Evolutionary conservation across 2,797 vertebrate species (phyloP), one percentile per base, ranked within the genome.

Genomic region (Gadopsis marmoratus): DNA sequence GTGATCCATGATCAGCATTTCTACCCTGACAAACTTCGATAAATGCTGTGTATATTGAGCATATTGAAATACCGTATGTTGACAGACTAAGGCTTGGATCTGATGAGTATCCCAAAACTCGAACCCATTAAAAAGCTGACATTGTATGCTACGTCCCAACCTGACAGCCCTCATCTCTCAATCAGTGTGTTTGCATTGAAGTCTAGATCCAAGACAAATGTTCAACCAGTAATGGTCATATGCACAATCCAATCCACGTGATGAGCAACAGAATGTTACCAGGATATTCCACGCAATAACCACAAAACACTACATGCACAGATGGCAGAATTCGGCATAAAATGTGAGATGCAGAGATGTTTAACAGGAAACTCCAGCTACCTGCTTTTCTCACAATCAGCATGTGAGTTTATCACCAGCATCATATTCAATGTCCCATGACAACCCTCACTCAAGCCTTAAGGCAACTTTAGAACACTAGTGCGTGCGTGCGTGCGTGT

Each of bases 1-100:
- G 16, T 65, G 68, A 88, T 89, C 88, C 66, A 33, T 81, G 77
- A 84, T 90, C 81, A 81, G 86, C 65, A 39, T 78, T 85, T 86
- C 76, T 56, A 21, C 69, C 16, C 54, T 50, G 79, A 85, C 84
- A 76, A 81, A 39, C 59, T 35, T 45, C 83, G 71, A 84, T 73
- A 26, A 78, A 83, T 79, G 50, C 19, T 53, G 21, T 74, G 63
- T 85, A 53, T 74, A 75, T 87, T 35, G 54, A 74, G 69, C 16
- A 59, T 67, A 59, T 65, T 75, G 21, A 74, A 80, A 81, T 66
- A 39, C 37, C 37, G 37, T 39, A 63, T 65, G 43, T 62, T 69
- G 81, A 75, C 19, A 87, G 82, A 82, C 19, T 45, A 56, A 41
- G 64, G 10, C 62, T 71, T 6, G 11, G 43, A 58, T 76, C 58